Conservation (phyloP, 2,888 invertebrate genomes). For the Nemapogon koenigi region DNA sequence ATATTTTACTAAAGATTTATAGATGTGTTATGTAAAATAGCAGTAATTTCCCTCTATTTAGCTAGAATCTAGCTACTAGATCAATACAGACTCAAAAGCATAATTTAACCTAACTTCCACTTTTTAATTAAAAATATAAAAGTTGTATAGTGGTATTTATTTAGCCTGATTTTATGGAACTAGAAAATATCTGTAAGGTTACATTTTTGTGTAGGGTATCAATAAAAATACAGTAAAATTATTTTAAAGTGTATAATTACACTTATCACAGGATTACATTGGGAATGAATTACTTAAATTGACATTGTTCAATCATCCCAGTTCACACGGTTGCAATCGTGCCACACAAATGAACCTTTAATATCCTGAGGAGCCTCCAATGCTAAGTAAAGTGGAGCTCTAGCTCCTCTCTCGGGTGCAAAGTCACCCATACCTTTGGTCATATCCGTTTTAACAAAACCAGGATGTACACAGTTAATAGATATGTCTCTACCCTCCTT, state of each 20-base stretch:
- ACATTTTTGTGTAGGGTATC: background rate
- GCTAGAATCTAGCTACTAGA: no score
- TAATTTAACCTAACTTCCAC: no score
- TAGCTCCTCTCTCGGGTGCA: conserved; percentile 47
- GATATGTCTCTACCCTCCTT: conserved; percentile 57
- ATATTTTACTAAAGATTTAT: no score
- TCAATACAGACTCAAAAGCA: no score
- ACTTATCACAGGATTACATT: conserved; percentile 55
- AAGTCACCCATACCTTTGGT: conserved; percentile 58
- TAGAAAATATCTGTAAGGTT: no score
- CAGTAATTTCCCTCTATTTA: no score
- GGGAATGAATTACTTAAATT: conserved; percentile 27
- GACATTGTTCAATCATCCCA: conserved; percentile 50
- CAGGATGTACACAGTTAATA: conserved; percentile 56
- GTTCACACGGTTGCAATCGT: conserved; percentile 55
- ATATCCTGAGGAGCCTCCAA: conserved; percentile 49
- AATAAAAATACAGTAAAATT: conserved; percentile 5
- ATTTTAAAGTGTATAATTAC: conserved; percentile 49
- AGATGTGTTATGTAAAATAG: no score
- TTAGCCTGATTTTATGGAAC: no score
- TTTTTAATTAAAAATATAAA: no score
- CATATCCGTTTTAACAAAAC: conserved; percentile 58
- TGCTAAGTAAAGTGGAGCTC: conserved; percentile 47
- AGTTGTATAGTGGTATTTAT: no score
- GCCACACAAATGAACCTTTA: conserved; percentile 56